Conservation (phyloP, 2,113 vertebrate species). For the Orcinus orca region DNA sequence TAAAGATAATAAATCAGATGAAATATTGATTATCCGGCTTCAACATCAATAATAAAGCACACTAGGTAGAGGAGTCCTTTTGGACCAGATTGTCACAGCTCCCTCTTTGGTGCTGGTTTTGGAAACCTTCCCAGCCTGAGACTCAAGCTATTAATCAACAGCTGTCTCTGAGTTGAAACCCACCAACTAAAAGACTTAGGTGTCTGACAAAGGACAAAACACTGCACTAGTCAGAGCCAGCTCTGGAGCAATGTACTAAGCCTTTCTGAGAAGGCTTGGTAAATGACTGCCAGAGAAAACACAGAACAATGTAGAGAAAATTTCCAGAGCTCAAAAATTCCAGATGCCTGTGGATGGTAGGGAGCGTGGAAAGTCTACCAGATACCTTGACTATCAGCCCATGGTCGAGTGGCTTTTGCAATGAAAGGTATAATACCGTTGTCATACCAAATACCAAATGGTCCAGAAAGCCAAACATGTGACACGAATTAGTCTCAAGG, state of each 20-base stretch:
- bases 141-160: background rate
- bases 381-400: conserved; percentile 35
- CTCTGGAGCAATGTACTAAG: background rate
- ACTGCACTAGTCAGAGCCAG: background rate
- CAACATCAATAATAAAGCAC: background rate
- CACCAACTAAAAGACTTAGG: background rate
- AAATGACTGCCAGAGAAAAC: conserved; percentile 48
- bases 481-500: conserved; percentile 1
- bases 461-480: conserved; percentile 7
- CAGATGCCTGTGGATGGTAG: conserved; percentile 13
- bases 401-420: conserved; percentile 30
- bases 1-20: background rate
- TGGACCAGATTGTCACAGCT: background rate
- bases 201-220: background rate
- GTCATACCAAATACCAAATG: conserved; percentile 31
- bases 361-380: background rate
- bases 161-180: background rate
- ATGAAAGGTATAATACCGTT: conserved; percentile 22
- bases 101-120: background rate
- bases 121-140: background rate
- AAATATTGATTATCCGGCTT: conserved; percentile 5
- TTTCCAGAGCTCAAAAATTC: background rate
- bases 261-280: background rate
- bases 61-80: background rate
- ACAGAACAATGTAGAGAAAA: background rate